Evolutionary conservation across 2,113 vertebrate species (phyloP).

Genomic region (Argyrosomus japonicus): DNA sequence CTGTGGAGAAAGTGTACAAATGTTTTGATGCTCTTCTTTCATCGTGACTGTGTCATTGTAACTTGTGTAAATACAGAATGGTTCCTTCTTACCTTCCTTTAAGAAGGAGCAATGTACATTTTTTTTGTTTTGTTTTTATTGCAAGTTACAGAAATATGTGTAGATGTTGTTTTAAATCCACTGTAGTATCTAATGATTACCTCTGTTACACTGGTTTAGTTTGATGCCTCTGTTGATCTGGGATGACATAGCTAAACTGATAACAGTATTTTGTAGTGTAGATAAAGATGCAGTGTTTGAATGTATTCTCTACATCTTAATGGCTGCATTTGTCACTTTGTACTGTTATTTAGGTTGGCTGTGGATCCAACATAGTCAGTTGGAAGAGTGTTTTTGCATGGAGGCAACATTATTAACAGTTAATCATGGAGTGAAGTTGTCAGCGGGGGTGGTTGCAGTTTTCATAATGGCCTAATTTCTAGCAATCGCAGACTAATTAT

Average conservation of each 20-base stretch:
- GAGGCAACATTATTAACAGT: slow-evolving; percentile 67
- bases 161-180: background rate
- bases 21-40: background rate
- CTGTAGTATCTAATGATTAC: background rate
- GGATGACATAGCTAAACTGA: background rate
- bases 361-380: slow-evolving; percentile 10
- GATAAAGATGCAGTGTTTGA: background rate
- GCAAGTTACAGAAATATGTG: background rate
- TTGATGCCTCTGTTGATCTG: slow-evolving; percentile 1
- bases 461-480: slow-evolving; percentile 77
- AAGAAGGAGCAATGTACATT: background rate
- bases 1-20: background rate
- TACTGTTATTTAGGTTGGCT: slow-evolving; percentile 7
- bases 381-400: slow-evolving; percentile 30
- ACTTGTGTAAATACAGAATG: background rate
- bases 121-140: no score
- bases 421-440: slow-evolving; percentile 69
- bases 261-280: background rate
- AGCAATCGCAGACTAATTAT: slow-evolving; percentile 76
- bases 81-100: background rate
- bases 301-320: background rate
- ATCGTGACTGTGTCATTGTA: no score
- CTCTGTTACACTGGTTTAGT: slow-evolving; percentile 11
- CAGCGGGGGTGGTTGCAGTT: slow-evolving; percentile 71
- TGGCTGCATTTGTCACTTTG: slow-evolving; percentile 20